Percentiles rank a stretch among this genome's conserved stretches.
phyloP scores from a whole-genome alignment of 2,113 vertebrate species.

The Neoarius graeffei region DNA sequence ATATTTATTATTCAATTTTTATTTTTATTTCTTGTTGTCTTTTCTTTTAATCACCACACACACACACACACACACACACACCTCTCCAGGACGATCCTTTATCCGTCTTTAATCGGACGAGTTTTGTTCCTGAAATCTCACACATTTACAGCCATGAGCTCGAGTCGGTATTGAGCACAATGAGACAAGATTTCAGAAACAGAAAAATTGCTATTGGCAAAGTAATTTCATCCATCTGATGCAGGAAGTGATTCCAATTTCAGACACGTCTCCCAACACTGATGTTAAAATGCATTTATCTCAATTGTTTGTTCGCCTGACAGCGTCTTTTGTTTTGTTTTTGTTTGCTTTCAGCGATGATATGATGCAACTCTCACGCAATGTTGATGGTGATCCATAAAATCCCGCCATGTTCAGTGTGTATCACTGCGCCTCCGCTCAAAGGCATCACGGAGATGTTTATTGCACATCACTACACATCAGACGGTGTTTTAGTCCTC shows the following conservation, averaged over 20 bases:
- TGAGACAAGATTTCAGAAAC: conserved; percentile 3
- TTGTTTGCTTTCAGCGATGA: conserved; percentile 33
- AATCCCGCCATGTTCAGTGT: conserved; percentile 7
- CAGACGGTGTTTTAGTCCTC: not conserved
- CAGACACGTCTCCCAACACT: conserved; percentile 18
- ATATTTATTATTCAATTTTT: not conserved
- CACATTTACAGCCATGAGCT: not conserved
- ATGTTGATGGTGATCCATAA: conserved; percentile 40
- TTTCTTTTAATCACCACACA: not conserved
- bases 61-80: not conserved
- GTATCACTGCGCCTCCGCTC: not conserved
- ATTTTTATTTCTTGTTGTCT: not conserved
- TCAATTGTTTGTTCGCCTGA: conserved; percentile 25
- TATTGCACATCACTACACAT: conserved; percentile 7
- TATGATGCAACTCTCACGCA: conserved; percentile 38
- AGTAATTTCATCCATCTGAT: conserved; percentile 43
- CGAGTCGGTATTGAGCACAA: not conserved
- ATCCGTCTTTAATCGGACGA: not conserved
- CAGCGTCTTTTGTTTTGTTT: conserved; percentile 33
- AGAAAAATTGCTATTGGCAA: conserved; percentile 40
- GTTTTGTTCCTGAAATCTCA: not conserved
- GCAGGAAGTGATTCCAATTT: conserved; percentile 36
- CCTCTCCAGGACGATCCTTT: not conserved
- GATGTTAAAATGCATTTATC: conserved; percentile 36
- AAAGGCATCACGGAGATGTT: not conserved